These are phyloP conservation scores for Drosophila affinis DNA, from an alignment of 2,888 invertebrate species.

Conservation along the genomic window DNA sequence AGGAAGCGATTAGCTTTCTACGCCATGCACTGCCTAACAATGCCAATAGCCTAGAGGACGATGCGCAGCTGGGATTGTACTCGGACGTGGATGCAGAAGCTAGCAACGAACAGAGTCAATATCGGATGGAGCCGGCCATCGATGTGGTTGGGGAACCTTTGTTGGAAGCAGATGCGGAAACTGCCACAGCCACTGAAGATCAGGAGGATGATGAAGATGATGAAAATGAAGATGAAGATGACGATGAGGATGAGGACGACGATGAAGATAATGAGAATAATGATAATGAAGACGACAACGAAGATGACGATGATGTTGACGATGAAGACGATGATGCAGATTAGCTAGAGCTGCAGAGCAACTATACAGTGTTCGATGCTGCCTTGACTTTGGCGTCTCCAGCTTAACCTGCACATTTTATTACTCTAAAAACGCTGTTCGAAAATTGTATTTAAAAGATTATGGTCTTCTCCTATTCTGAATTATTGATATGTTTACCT, in stretches of 20 bases:
- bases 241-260: slow-evolving; percentile 9
- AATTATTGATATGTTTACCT: slow-evolving; percentile 10
- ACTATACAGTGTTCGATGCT: slow-evolving; percentile 2
- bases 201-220: slow-evolving; percentile 34
- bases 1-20: slow-evolving; percentile 41
- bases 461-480: slow-evolving; percentile 22
- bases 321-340: slow-evolving; percentile 21
- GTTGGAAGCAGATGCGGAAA: slow-evolving; percentile 15
- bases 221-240: slow-evolving; percentile 21
- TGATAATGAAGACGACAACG: slow-evolving; percentile 1
- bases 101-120: slow-evolving; percentile 28
- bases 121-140: slow-evolving; percentile 26
- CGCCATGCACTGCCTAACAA: slow-evolving; percentile 20
- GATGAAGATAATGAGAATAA: slow-evolving; percentile 28
- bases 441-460: slow-evolving; percentile 4
- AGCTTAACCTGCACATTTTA: slow-evolving; percentile 6
- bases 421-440: slow-evolving; percentile 11
- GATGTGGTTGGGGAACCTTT: slow-evolving; percentile 48
- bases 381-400: slow-evolving; percentile 10
- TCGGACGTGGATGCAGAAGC: slow-evolving; percentile 36
- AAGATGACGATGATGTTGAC: slow-evolving; percentile 20
- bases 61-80: slow-evolving; percentile 48
- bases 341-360: slow-evolving; percentile 4
- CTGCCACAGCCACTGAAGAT: slow-evolving; percentile 45
- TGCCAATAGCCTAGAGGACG: slow-evolving; percentile 26